phyloP scores from a whole-genome alignment of 1,140 invertebrate genomes.

The Eriosoma lanigerum region DNA sequence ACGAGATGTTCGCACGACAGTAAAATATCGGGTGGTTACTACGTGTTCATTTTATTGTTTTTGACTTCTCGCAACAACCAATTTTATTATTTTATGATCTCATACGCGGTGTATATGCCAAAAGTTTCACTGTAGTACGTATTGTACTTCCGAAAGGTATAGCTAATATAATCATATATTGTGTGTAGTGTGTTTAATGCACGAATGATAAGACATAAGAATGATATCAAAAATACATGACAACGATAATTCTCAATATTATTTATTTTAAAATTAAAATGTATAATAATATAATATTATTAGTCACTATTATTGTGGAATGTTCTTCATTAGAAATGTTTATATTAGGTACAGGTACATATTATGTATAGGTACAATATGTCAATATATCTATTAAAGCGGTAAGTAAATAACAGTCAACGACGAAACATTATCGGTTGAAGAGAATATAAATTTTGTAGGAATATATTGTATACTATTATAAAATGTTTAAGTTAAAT shows the following conservation, averaged over 20 bases:
- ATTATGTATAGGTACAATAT: no score
- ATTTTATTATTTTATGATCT: neutral
- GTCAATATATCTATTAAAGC: no score
- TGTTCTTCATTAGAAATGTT: no score
- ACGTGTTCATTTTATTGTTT: conserved; percentile 17
- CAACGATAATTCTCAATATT: neutral
- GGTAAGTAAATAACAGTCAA: no score
- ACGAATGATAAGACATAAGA: neutral
- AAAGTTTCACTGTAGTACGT: neutral
- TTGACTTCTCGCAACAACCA: conserved; percentile 1
- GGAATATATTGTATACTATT: no score
- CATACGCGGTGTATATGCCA: neutral
- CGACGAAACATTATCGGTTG: no score
- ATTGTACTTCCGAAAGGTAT: neutral
- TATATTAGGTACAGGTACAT: no score
- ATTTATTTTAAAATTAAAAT: conserved; percentile 7
- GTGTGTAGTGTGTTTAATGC: neutral
- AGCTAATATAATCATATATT: neutral
- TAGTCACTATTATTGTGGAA: no score
- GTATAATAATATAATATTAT: no score
- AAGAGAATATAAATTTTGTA: no score
- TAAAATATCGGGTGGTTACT: neutral
- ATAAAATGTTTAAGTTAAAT: no score
- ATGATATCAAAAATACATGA: conserved; percentile 2
- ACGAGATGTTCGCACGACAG: neutral